phyloP scores from a whole-genome alignment of 2,113 vertebrate species.

The Ictidomys tridecemlineatus region DNA sequence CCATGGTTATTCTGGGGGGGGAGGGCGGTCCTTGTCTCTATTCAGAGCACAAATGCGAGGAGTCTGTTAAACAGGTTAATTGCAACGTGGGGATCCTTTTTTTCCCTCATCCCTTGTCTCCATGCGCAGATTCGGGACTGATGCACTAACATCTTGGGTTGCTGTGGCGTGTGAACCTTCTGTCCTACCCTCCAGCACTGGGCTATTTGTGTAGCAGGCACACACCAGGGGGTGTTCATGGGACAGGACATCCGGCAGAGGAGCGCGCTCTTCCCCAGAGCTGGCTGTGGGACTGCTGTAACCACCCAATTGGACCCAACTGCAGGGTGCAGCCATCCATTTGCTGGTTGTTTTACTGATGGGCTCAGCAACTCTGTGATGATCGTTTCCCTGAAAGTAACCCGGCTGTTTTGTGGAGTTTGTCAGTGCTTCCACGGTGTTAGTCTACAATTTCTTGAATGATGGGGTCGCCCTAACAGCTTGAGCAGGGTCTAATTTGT shows the following conservation, averaged over 20 bases:
- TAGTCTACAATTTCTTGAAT: background rate
- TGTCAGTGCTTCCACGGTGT: background rate
- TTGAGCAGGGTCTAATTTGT: background rate
- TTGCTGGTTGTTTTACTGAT: background rate
- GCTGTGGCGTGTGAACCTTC: rapidly evolving
- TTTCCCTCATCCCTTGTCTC: background rate
- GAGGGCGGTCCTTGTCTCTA: background rate
- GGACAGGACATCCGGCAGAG: background rate
- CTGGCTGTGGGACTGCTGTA: background rate
- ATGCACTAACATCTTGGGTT: too few species aligned
- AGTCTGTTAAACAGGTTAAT: background rate
- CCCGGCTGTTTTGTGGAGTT: background rate
- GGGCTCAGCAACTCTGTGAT: background rate
- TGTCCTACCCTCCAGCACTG: rapidly evolving
- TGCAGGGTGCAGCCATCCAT: background rate
- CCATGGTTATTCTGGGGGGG: background rate
- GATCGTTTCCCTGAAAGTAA: background rate
- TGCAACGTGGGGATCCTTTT: background rate
- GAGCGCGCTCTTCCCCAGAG: background rate
- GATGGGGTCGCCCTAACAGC: background rate
- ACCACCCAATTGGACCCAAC: background rate
- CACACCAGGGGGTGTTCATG: rapidly evolving
- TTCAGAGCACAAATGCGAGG: background rate
- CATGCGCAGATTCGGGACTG: background rate
- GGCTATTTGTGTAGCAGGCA: background rate